A percentile compares a stretch with the other conserved stretches of the same genome.
phyloP scores from a whole-genome alignment of 2,113 vertebrate genomes.

The Gracilinanus agilis region DNA sequence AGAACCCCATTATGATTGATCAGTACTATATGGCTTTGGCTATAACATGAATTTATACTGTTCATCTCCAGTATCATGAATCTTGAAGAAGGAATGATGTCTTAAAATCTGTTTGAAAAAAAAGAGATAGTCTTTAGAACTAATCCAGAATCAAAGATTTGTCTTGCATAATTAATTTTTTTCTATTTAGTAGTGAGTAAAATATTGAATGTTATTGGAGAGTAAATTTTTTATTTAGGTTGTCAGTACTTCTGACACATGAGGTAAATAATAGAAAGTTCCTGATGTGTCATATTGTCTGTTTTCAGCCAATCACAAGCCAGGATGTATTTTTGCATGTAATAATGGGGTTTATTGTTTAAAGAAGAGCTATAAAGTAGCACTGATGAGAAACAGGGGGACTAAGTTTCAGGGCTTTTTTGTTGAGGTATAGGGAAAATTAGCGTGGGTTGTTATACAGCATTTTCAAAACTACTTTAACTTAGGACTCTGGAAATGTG shows the following conservation, averaged over 20 bases:
- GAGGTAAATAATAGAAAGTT: slow-evolving; percentile 72
- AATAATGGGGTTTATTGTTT: slow-evolving; percentile 70
- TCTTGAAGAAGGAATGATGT: slow-evolving; percentile 43
- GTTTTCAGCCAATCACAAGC: slow-evolving; percentile 73
- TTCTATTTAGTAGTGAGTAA: background rate
- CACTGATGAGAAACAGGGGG: background rate
- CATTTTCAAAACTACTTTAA: slow-evolving; percentile 47
- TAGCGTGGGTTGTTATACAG: slow-evolving; percentile 50
- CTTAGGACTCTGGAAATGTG: slow-evolving; percentile 45
- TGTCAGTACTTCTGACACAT: slow-evolving; percentile 31
- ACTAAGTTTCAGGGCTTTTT: slow-evolving; percentile 15
- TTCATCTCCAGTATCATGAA: background rate
- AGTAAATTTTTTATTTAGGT: slow-evolving; percentile 20
- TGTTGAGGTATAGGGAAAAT: slow-evolving; percentile 48
- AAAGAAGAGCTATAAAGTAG: slow-evolving; percentile 47
- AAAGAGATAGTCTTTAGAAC: background rate
- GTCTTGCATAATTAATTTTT: slow-evolving; percentile 5
- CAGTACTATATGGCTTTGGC: background rate
- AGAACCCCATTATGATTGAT: background rate
- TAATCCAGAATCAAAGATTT: slow-evolving; percentile 36
- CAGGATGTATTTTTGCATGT: slow-evolving; percentile 59
- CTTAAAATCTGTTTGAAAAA: background rate
- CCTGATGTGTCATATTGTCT: slow-evolving; percentile 43
- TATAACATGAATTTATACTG: background rate
- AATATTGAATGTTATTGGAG: background rate